A percentile compares a stretch with the other conserved stretches of the same genome.
Conservation (phyloP, 2,113 vertebrate species). For the Tragelaphus buxtoni region DNA sequence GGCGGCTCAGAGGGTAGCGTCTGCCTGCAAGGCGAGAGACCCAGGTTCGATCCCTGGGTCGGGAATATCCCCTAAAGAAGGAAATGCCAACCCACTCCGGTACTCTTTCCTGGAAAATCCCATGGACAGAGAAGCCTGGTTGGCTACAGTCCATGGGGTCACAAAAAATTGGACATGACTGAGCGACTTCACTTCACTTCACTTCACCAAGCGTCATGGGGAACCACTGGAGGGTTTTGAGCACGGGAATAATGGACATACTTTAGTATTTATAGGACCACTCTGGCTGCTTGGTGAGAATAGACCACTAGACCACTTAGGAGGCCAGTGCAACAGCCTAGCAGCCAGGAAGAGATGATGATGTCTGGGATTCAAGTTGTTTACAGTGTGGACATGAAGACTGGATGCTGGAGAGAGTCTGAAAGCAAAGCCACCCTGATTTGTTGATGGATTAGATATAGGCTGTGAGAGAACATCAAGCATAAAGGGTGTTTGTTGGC, state of each 20-base stretch:
- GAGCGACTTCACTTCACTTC: not conserved
- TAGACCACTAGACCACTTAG: not conserved
- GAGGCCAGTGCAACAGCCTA: not conserved
- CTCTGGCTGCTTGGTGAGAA: not conserved
- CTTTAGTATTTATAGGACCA: not conserved
- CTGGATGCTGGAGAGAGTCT: not conserved
- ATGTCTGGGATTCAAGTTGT: not conserved
- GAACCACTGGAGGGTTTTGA: not conserved
- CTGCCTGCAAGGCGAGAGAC: not conserved
- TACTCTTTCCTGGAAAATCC: not conserved
- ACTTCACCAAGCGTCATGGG: not conserved
- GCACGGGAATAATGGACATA: not conserved
- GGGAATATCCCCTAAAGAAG: not conserved
- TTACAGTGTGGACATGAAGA: not conserved
- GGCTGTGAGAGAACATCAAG: not conserved
- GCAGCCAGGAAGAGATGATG: not conserved
- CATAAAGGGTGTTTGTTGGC: not conserved
- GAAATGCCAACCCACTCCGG: not conserved
- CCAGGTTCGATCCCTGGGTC: accelerated
- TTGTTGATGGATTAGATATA: not conserved
- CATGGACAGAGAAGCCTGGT: not conserved
- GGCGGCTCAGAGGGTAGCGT: not conserved
- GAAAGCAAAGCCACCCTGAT: not conserved
- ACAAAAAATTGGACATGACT: accelerated
- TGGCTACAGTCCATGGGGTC: accelerated